Percentiles rank a stretch among this genome's conserved stretches.
Evolutionary conservation across 2,113 vertebrate species (phyloP).

Genomic region (Antechinus flavipes): DNA sequence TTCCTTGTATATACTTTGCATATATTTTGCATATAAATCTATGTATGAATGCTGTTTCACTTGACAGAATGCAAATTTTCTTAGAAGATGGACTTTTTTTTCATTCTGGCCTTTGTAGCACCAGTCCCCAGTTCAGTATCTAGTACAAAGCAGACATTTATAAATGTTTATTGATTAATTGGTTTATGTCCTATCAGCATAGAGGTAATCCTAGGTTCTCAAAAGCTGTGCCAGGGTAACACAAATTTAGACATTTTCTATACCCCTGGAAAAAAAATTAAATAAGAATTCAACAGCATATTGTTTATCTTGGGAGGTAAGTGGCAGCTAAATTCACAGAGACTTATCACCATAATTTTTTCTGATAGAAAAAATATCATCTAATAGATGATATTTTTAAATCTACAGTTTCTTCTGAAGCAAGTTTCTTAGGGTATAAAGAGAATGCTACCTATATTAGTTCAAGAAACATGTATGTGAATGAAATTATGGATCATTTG

Average conservation of each 20-base stretch:
- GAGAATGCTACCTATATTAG: neutral
- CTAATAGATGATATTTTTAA: neutral
- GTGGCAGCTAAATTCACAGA: neutral
- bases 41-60: neutral
- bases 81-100: neutral
- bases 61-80: neutral
- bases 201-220: neutral
- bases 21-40: neutral
- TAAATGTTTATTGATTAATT: neutral
- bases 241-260: neutral
- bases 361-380: neutral
- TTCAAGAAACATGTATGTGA: neutral
- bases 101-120: neutral
- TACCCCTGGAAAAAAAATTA: neutral
- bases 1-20: neutral
- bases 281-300: neutral
- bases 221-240: neutral
- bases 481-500: neutral
- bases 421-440: no score
- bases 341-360: neutral
- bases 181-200: neutral
- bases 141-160: neutral
- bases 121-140: neutral
- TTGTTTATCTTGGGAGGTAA: neutral
- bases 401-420: no score